Evolutionary conservation across 2,113 vertebrate species (phyloP).

Genomic region (Aphelocoma coerulescens): DNA sequence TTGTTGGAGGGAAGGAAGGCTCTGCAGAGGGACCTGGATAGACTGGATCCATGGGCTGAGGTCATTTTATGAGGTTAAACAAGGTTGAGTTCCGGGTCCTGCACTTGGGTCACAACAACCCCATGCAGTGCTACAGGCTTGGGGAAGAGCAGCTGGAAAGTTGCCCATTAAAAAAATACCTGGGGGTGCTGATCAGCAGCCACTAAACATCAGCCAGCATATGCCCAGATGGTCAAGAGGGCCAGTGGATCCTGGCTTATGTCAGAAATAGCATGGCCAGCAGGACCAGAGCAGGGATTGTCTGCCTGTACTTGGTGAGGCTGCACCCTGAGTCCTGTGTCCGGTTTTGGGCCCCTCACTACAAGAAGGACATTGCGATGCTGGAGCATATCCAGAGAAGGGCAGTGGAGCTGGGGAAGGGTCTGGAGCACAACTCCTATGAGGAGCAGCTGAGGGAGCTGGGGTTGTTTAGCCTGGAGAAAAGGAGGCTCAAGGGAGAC

Average conservation of each 20-base stretch:
- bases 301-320: neutral
- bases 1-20: neutral
- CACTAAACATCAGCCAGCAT: neutral
- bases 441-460: neutral
- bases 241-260: neutral
- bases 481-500: neutral
- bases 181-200: neutral
- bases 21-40: neutral
- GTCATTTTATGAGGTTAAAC: neutral
- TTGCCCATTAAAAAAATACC: neutral
- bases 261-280: neutral
- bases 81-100: neutral
- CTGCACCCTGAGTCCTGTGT: neutral
- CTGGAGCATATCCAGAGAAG: neutral
- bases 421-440: neutral
- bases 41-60: neutral
- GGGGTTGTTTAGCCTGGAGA: neutral
- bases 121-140: neutral
- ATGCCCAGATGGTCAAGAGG: neutral
- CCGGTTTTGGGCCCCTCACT: neutral
- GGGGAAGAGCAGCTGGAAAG: neutral
- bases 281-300: neutral
- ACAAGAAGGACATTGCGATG: neutral
- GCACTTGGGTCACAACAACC: neutral
- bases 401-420: neutral